Evolutionary conservation across 2,113 vertebrate genomes (phyloP).

Genomic region (Lanius ludovicianus): DNA sequence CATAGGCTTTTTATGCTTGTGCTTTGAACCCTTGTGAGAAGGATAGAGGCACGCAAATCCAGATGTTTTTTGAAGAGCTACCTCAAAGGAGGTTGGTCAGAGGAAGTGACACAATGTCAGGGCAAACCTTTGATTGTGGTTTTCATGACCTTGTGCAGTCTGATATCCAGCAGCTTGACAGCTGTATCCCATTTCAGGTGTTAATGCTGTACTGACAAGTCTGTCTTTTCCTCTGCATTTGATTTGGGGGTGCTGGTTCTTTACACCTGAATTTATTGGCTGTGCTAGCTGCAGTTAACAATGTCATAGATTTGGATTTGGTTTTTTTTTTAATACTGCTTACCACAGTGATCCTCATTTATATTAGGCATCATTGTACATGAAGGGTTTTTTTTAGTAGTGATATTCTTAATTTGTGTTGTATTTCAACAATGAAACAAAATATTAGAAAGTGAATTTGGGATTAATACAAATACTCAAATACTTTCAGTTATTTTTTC

Average conservation of each 20-base stretch:
- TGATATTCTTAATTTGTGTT: neutral
- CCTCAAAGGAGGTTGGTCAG: constrained; percentile 10
- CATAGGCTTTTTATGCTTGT: neutral
- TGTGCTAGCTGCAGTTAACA: neutral
- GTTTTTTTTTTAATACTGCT: neutral
- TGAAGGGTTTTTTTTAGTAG: neutral
- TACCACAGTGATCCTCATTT: neutral
- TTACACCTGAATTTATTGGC: neutral
- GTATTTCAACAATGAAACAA: neutral
- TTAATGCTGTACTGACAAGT: no score
- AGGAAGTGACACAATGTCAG: constrained; percentile 17
- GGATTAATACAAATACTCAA: neutral
- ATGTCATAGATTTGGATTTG: neutral
- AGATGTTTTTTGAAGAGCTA: constrained; percentile 57
- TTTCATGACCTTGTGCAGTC: constrained; percentile 1
- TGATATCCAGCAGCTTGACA: constrained; percentile 5
- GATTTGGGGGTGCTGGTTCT: neutral
- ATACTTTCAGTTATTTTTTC: neutral
- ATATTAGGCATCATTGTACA: neutral
- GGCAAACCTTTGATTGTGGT: neutral
- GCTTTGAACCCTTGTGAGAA: constrained; percentile 58
- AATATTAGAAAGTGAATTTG: neutral
- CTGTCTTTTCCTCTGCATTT: neutral
- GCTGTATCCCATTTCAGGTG: neutral
- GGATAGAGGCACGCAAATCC: neutral